phyloP scores from a whole-genome alignment of 2,797 vertebrate genomes.

The Sebastolobus altivelis region DNA sequence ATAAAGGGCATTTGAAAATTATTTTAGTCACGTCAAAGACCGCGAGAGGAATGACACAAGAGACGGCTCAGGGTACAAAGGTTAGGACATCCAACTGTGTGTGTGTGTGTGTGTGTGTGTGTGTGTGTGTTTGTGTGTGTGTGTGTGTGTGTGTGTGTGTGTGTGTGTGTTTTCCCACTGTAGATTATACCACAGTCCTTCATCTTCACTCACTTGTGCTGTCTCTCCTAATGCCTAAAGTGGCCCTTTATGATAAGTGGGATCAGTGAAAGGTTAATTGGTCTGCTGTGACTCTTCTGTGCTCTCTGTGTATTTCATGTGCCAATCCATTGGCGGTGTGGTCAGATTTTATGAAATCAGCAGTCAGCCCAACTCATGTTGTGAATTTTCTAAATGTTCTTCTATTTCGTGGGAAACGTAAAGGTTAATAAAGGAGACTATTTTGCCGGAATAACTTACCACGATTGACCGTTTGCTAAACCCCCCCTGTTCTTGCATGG shows the following conservation, averaged over 20 bases:
- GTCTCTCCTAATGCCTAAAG: constrained; percentile 62
- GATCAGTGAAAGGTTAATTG: constrained; percentile 81
- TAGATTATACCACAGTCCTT: constrained; percentile 44
- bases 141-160: not conserved
- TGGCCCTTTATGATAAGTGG: constrained; percentile 71
- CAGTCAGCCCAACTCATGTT: not conserved
- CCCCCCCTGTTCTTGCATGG: not conserved
- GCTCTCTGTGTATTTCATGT: constrained; percentile 59
- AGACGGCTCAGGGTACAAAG: constrained; percentile 9
- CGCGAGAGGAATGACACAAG: not conserved
- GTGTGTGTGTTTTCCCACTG: constrained; percentile 10
- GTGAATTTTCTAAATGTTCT: not conserved
- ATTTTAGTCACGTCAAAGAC: constrained; percentile 12
- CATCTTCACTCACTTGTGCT: constrained; percentile 48
- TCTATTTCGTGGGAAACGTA: not conserved
- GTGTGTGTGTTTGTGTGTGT: constrained; percentile 5
- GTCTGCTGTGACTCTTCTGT: constrained; percentile 62
- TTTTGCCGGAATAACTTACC: too few relatives aligned
- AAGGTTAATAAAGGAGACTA: not conserved
- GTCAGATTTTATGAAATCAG: constrained; percentile 26
- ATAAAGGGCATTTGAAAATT: not conserved
- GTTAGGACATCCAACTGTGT: constrained; percentile 5
- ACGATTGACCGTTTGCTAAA: not conserved
- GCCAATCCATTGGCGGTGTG: constrained; percentile 27
- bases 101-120: constrained; percentile 9